Conservation (phyloP, 2,888 invertebrate species). For the Abscondita cerata region DNA sequence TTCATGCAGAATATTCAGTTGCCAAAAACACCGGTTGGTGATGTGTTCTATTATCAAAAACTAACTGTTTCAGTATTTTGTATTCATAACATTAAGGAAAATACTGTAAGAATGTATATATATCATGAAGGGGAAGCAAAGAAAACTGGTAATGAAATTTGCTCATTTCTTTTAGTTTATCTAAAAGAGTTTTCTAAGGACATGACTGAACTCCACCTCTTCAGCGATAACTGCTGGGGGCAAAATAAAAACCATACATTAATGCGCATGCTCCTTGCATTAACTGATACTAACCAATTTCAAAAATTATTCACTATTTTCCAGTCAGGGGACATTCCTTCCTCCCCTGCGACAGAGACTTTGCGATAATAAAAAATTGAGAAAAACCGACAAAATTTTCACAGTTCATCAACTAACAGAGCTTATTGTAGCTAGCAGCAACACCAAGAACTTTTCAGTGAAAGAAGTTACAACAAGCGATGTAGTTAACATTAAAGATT, state of each 20-base stretch:
- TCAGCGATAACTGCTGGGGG: background rate
- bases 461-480: no score
- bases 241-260: background rate
- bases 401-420: background rate
- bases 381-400: background rate
- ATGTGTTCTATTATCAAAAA: background rate
- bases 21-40: background rate
- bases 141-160: background rate
- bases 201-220: background rate
- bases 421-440: background rate
- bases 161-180: background rate
- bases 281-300: constrained; percentile 1
- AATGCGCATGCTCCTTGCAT: background rate
- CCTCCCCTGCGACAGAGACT: background rate
- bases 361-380: background rate
- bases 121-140: background rate
- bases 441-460: no score
- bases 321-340: background rate
- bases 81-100: constrained; percentile 4
- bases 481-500: no score
- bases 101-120: background rate
- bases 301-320: background rate
- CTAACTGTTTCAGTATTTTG: background rate
- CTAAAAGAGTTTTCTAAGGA: background rate
- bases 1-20: background rate